Evolutionary conservation across 2,797 vertebrate species (phyloP).

Genomic region (Rhinichthys osculus): DNA sequence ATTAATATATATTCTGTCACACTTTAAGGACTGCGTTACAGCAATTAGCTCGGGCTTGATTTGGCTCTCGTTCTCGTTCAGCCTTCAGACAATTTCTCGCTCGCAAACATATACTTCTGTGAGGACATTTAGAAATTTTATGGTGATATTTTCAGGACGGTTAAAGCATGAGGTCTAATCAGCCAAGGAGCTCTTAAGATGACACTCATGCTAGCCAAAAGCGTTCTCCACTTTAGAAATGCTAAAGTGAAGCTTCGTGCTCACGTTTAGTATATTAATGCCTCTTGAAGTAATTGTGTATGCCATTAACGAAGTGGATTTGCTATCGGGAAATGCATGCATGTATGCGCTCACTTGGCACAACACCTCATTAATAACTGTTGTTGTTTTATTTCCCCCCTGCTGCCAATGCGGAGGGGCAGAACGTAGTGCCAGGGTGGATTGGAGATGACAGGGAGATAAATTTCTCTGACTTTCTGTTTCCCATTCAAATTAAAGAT

Average conservation of each 20-base stretch:
- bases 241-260: constrained; percentile 8
- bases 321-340: constrained; percentile 82
- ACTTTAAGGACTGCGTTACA: constrained; percentile 36
- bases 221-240: constrained; percentile 3
- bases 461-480: constrained; percentile 78
- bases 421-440: constrained; percentile 67
- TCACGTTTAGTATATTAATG: constrained; percentile 76
- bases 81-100: background rate
- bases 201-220: background rate
- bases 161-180: background rate
- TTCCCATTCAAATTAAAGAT: constrained; percentile 72
- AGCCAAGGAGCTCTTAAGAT: constrained; percentile 18
- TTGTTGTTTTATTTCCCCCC: constrained; percentile 72
- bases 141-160: constrained; percentile 12
- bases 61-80: constrained; percentile 20
- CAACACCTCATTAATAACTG: constrained; percentile 87
- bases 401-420: constrained; percentile 63
- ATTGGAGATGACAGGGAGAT: constrained; percentile 80
- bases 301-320: constrained; percentile 87
- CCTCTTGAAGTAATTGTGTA: constrained; percentile 84
- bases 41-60: constrained; percentile 40
- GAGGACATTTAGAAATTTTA: constrained; percentile 24
- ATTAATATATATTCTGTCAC: constrained; percentile 50
- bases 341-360: constrained; percentile 79
- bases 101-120: constrained; percentile 4